phyloP scores from a whole-genome alignment of 2,888 invertebrate species.

The Eulithis prunata region DNA sequence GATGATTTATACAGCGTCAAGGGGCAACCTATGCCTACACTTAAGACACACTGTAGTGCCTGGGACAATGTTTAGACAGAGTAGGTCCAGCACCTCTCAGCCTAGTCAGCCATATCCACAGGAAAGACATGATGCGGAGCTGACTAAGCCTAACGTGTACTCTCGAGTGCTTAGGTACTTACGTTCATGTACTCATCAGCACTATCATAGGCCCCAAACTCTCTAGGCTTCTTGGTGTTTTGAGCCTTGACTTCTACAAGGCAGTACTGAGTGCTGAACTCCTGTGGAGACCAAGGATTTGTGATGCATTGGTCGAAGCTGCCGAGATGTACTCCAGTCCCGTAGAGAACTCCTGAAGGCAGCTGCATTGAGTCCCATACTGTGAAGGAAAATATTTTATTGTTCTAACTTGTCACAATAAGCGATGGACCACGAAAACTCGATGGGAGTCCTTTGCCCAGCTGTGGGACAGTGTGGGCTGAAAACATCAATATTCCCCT shows the following conservation, averaged over 20 bases:
- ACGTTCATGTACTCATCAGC: slow-evolving; percentile 45
- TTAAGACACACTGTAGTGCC: too few relatives aligned
- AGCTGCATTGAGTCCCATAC: slow-evolving; percentile 60
- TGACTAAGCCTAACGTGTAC: too few relatives aligned
- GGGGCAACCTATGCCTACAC: too few relatives aligned
- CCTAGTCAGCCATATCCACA: too few relatives aligned
- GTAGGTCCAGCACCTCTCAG: too few relatives aligned
- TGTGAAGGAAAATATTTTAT: slow-evolving; percentile 30
- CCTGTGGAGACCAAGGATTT: slow-evolving; percentile 44
- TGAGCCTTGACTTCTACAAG: slow-evolving; percentile 44
- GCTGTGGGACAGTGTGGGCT: too few relatives aligned
- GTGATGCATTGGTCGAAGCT: slow-evolving; percentile 58
- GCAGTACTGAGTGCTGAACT: slow-evolving; percentile 54
- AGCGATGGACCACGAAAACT: too few relatives aligned
- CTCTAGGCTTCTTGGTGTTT: neutral
- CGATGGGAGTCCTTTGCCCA: too few relatives aligned
- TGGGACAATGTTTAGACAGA: too few relatives aligned
- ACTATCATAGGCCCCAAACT: slow-evolving; percentile 39
- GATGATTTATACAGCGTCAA: too few relatives aligned
- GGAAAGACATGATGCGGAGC: too few relatives aligned
- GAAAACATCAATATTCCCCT: too few relatives aligned
- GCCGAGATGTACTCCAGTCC: slow-evolving; percentile 48
- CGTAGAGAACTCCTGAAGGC: slow-evolving; percentile 53
- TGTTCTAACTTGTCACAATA: neutral
- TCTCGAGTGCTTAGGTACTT: slow-evolving; percentile 17